Evolutionary conservation across 2,113 vertebrate genomes (phyloP), one percentile per base, ranked within the genome.

Genomic region (Syngnathoides biaculeatus): DNA sequence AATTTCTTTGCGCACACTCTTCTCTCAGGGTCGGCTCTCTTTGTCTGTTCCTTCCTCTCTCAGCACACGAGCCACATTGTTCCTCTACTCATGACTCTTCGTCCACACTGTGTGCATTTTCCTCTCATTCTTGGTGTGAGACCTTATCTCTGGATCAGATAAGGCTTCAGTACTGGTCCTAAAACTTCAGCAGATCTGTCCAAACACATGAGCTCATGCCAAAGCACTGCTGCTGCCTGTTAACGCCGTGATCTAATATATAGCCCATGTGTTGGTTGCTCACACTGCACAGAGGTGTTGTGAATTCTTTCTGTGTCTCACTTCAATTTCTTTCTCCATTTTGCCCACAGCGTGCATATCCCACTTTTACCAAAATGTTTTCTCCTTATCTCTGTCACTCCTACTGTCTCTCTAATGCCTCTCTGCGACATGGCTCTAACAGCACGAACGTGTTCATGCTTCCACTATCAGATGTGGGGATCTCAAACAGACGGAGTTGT

Each of bases 141-240:
- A 67, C 80, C 74, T 78, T 83, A 85, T 85, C 87, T 82, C 67
- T 75, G 80, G 68, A 90, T 90, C 88, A 86, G 88, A 90, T 89
- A 87, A 90, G 85, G 79, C 81, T 64, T 67, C 71, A 40, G 86
- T 75, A 24, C 84, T 85, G 86, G 84, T 86, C 82, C 86, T 79
- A 83, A 84, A 85, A 81, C 86, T 89, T 88, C 87, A 84, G 79
- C 80, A 77, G 82, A 88, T 89, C 86, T 88, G 87, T 88, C 81
- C 79, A 88, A 89, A 90, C 89, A 89, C 84, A 88, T 90, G 89
- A 89, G 79, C 85, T 90, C 87, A 90, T 86, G 83, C 84, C 80
- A 79, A 68, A 81, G 81, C 50, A 67, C 79, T 48, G 80, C 77
- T 75, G 86, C 71, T 85, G 85, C 83, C 75, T 85, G 84, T 84